Evolutionary conservation across 2,888 invertebrate species (phyloP).

Genomic region (Temnothorax unifasciatus): DNA sequence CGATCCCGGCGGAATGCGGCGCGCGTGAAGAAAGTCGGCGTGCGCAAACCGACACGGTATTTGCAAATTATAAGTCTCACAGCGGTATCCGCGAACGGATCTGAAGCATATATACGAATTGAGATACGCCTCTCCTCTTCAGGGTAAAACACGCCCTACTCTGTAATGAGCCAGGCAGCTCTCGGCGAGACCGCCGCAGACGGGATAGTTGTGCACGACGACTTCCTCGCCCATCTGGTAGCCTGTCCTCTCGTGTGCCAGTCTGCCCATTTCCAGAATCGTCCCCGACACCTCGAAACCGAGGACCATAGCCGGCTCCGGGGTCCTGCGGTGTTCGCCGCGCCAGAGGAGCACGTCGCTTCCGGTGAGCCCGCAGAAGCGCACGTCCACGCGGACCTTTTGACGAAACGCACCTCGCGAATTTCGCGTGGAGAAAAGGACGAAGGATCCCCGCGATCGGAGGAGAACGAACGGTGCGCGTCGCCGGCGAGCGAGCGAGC

Average conservation of each 20-base stretch:
- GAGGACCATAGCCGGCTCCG: conserved; percentile 39
- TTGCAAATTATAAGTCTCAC: background rate
- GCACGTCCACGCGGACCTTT: conserved; percentile 60
- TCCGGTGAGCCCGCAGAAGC: conserved; percentile 53
- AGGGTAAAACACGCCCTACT: conserved; percentile 29
- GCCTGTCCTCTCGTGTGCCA: conserved; percentile 56
- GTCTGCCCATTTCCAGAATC: conserved; percentile 61
- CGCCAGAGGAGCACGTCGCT: conserved; percentile 53
- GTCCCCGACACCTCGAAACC: conserved; percentile 61
- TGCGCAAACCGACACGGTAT: background rate
- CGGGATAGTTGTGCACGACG: conserved; percentile 56
- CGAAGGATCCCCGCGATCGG: background rate
- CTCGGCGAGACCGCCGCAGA: conserved; percentile 58
- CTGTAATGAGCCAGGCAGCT: conserved; percentile 52
- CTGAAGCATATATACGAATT: background rate
- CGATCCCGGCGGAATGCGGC: background rate
- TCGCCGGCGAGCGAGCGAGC: conserved; percentile 11
- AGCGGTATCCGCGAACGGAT: background rate
- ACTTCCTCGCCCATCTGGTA: conserved; percentile 61
- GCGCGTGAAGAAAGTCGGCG: conserved; percentile 11
- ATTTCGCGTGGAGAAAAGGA: background rate
- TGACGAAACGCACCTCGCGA: background rate
- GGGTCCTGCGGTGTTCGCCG: conserved; percentile 35
- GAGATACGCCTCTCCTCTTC: background rate
- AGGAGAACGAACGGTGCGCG: background rate